phyloP scores from a whole-genome alignment of 2,888 invertebrate species.

The Pachydiplax longipennis region DNA sequence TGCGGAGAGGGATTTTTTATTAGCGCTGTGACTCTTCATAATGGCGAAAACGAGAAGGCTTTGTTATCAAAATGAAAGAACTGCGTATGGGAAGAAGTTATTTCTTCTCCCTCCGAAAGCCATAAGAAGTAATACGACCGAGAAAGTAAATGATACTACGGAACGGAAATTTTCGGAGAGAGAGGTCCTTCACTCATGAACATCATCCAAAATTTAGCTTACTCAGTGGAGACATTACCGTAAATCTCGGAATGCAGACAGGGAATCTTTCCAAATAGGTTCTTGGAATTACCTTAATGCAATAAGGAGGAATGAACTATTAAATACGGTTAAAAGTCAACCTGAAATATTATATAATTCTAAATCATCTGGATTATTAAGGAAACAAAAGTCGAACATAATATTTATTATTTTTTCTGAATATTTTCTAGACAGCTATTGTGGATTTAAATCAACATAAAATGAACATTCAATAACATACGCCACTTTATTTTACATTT shows the following conservation, averaged over 20 bases:
- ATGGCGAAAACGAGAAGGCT: background rate
- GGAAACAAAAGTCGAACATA: no score
- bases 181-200: background rate
- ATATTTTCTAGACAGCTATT: no score
- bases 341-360: no score
- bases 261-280: background rate
- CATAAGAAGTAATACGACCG: background rate
- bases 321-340: no score
- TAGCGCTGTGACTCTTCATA: background rate
- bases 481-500: no score
- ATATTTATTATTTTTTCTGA: no score
- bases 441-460: no score
- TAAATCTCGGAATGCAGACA: background rate
- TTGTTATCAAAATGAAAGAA: conserved; percentile 10
- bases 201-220: background rate
- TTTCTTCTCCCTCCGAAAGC: background rate
- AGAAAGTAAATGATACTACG: background rate
- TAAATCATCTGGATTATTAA: no score
- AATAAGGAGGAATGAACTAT: no score
- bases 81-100: background rate
- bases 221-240: background rate
- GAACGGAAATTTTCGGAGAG: background rate
- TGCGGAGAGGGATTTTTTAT: background rate
- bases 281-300: no score
- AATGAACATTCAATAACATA: no score